phyloP scores from a whole-genome alignment of 2,888 invertebrate genomes.

The Creontiades dilutus region DNA sequence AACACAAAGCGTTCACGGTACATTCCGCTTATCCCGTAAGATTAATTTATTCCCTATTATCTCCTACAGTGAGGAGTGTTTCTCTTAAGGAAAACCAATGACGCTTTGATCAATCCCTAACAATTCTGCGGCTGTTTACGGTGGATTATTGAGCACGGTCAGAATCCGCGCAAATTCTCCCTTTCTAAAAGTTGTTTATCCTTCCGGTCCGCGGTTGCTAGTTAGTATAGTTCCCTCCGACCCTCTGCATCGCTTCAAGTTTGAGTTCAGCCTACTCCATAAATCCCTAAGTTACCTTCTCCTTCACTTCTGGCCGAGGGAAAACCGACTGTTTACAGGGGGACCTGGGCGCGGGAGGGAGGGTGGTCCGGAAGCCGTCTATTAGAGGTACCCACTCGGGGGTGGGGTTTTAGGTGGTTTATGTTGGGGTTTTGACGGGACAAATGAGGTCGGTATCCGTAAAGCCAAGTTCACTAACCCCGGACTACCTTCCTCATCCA shows the following conservation, averaged over 20 bases:
- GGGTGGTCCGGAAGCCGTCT: background rate
- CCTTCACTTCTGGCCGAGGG: background rate
- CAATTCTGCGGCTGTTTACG: background rate
- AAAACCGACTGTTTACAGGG: conserved; percentile 10
- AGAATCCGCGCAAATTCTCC: background rate
- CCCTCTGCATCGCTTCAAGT: background rate
- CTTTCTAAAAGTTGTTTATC: background rate
- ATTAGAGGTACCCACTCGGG: background rate
- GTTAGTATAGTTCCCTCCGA: background rate
- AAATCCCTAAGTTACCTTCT: background rate
- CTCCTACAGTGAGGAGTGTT: too few relatives aligned
- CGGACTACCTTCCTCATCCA: background rate
- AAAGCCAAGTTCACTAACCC: conserved; percentile 23
- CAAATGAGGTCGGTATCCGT: conserved; percentile 45
- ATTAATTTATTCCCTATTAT: too few relatives aligned
- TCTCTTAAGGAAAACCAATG: background rate
- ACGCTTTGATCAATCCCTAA: conserved; percentile 4
- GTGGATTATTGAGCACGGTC: background rate
- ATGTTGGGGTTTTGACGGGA: conserved; percentile 48
- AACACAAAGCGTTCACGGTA: too few relatives aligned
- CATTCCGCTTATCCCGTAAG: too few relatives aligned
- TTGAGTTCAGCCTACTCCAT: background rate
- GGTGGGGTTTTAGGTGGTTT: conserved; percentile 22
- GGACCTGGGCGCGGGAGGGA: background rate
- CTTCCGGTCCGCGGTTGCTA: background rate